These are phyloP conservation scores for Tipula confusa DNA, from an alignment of 2,888 invertebrate genomes.

Conservation along the genomic window DNA sequence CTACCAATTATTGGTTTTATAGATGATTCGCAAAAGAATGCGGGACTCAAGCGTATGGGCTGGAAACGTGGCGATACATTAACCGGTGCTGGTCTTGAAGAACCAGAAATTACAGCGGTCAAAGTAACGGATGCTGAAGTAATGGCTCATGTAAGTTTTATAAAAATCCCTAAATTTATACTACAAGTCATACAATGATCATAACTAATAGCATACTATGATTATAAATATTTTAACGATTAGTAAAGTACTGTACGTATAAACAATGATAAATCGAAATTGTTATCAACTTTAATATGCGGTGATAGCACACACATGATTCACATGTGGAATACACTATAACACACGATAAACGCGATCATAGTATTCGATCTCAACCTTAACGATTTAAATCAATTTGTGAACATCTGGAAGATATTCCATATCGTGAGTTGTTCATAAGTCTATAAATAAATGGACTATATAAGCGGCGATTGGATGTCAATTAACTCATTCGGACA, in stretches of 20 bases:
- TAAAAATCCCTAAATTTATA: not conserved
- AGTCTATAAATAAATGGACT: not conserved
- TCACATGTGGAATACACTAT: not conserved
- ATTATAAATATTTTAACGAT: not conserved
- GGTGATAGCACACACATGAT: not conserved
- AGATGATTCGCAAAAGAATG: slow-evolving; percentile 25
- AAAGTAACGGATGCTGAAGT: slow-evolving; percentile 29
- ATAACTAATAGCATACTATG: not conserved
- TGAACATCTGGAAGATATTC: not conserved
- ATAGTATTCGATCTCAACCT: not conserved
- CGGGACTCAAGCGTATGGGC: not conserved
- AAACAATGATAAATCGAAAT: not conserved
- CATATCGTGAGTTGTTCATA: not conserved
- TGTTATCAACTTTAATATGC: not conserved
- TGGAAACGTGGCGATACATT: not conserved
- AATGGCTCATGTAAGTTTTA: slow-evolving; percentile 21
- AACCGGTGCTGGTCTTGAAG: slow-evolving; percentile 28
- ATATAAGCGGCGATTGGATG: not conserved
- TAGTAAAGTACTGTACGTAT: no score
- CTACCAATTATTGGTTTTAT: slow-evolving; percentile 31
- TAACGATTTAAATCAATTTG: not conserved
- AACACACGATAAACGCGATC: not conserved
- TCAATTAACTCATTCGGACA: not conserved
- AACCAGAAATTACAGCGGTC: not conserved
- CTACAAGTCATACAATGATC: not conserved